These are phyloP conservation scores for Hyperoplus lanceolatus DNA, from an alignment of 2,797 vertebrate species.

Conservation along the genomic window DNA sequence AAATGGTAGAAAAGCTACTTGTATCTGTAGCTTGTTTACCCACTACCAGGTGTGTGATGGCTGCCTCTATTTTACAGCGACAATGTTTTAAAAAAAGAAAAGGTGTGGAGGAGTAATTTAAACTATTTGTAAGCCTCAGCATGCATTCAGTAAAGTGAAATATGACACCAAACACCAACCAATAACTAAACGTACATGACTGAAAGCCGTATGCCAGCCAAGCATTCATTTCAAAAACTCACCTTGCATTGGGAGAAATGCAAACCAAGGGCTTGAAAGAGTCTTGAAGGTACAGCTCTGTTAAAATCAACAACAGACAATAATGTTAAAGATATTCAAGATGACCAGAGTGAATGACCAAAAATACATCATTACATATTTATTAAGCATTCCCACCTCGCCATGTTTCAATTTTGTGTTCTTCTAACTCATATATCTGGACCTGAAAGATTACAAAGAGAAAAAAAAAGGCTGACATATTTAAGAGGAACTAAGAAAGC, in stretches of 20 bases:
- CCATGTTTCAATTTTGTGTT: constrained; percentile 99
- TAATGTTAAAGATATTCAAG: background rate
- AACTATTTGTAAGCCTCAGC: background rate
- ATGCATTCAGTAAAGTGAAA: background rate
- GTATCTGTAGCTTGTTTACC: background rate
- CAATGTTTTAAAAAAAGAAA: background rate
- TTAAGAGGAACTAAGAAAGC: constrained; percentile 8
- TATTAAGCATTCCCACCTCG: constrained; percentile 87
- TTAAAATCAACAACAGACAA: constrained; percentile 28
- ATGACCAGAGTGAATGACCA: background rate
- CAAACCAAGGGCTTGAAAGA: constrained; percentile 97
- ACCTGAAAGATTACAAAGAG: constrained; percentile 85
- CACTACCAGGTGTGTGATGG: background rate
- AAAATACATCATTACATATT: background rate
- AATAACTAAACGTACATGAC: background rate
- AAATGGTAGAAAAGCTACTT: background rate
- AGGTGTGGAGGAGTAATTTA: background rate
- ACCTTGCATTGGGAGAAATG: constrained; percentile 98
- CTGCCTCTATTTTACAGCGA: background rate
- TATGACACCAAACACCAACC: background rate
- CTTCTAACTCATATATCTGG: constrained; percentile 98
- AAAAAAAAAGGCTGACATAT: background rate
- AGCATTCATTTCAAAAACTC: constrained; percentile 28
- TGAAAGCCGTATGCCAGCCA: background rate
- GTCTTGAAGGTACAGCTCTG: constrained; percentile 96